Evolutionary conservation across 2,888 invertebrate species (phyloP).

Genomic region (Pelosia muscerda): DNA sequence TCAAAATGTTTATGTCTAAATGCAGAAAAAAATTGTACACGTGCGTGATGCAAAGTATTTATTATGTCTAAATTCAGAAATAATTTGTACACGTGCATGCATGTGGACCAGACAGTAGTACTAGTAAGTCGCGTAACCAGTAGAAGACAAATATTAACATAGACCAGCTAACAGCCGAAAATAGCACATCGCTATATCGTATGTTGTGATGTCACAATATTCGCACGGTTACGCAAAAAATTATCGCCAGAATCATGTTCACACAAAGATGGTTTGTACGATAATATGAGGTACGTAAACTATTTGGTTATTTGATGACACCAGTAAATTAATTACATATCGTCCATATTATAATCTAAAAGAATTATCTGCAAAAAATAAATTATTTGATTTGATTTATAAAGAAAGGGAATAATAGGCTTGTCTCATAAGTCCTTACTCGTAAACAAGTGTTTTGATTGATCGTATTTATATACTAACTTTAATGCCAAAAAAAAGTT

Average conservation of each 20-base stretch:
- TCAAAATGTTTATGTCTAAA: background rate
- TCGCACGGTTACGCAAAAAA: slow-evolving; percentile 12
- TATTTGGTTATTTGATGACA: background rate
- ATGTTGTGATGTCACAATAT: slow-evolving; percentile 3
- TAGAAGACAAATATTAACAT: slow-evolving; percentile 14
- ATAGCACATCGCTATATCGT: slow-evolving; percentile 6
- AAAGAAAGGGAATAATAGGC: too few relatives aligned
- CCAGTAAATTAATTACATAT: background rate
- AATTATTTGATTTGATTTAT: too few relatives aligned
- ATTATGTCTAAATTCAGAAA: background rate
- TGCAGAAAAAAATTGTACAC: background rate
- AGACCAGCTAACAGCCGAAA: slow-evolving; percentile 12
- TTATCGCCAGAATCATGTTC: slow-evolving; percentile 6
- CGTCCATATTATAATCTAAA: too few relatives aligned
- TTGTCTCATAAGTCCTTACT: too few relatives aligned
- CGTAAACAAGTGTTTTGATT: too few relatives aligned
- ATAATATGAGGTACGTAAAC: slow-evolving; percentile 1
- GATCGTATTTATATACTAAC: too few relatives aligned
- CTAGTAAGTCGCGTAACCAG: background rate
- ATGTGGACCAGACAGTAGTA: slow-evolving; percentile 1
- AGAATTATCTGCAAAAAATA: too few relatives aligned
- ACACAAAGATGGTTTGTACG: background rate
- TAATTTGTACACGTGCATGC: background rate
- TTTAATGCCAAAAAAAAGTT: too few relatives aligned
- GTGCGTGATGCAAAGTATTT: background rate